Percentiles rank a stretch among this genome's conserved stretches.
These are phyloP conservation scores for Cheilosia pagana DNA, from an alignment of 2,888 invertebrate genomes.

Conservation along the genomic window DNA sequence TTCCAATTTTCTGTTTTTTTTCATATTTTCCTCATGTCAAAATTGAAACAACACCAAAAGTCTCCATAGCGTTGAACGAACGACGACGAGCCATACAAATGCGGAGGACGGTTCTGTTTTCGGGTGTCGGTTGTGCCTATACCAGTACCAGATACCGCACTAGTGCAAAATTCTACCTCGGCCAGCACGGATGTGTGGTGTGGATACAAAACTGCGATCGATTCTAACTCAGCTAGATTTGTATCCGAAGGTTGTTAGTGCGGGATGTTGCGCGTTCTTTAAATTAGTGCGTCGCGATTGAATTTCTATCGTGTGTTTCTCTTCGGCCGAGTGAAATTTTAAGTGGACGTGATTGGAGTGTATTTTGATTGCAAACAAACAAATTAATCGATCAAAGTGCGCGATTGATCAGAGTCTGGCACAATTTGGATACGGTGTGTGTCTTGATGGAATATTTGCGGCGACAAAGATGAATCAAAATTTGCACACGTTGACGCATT, in stretches of 20 bases:
- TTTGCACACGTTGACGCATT: conserved; percentile 76
- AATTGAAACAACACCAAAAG: conserved; percentile 20
- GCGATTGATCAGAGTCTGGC: conserved; percentile 17
- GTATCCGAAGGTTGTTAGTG: conserved; percentile 47
- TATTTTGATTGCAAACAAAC: conserved; percentile 60
- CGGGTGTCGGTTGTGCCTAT: conserved; percentile 14
- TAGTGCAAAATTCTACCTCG: conserved; percentile 62
- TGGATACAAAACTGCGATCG: conserved; percentile 11
- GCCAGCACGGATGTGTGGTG: conserved; percentile 56
- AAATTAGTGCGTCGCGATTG: conserved; percentile 11
- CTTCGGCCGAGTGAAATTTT: conserved; percentile 23
- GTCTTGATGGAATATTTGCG: conserved; percentile 49
- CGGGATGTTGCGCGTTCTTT: conserved; percentile 9
- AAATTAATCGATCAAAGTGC: conserved; percentile 50
- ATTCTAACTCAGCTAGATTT: conserved; percentile 44
- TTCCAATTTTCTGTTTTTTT: conserved; percentile 23
- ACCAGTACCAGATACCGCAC: no score
- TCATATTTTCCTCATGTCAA: conserved; percentile 36
- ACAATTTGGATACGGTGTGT: conserved; percentile 32
- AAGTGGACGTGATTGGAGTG: conserved; percentile 53
- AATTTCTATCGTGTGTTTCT: conserved; percentile 8
- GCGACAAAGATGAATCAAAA: conserved; percentile 68
- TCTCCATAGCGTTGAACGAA: neutral
- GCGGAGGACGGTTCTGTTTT: conserved; percentile 46
- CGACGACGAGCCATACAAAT: conserved; percentile 7